Base-by-base conservation (phyloP, 2,113 vertebrate species). In the Pimephales promelas region DNA sequence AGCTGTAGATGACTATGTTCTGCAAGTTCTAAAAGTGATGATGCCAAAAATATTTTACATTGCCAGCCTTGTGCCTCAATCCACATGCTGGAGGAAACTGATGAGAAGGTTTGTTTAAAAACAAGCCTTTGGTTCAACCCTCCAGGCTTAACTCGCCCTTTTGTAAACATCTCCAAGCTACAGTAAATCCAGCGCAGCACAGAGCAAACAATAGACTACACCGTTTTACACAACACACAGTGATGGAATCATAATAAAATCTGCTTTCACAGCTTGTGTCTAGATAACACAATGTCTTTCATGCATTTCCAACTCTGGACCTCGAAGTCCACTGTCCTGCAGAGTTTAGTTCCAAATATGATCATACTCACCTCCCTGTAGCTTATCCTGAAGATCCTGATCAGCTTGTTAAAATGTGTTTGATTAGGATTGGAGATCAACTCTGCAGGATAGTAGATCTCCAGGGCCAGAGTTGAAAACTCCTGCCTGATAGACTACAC, bases 61-160 rank as follows among this genome's bases (percentile, higher is more conserved):
- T 49, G 75, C 31, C 40, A 66, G 59, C 18, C 45, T 36, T 77
- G 71, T 81, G 79, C 86, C 82, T 54, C 24, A 28, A 77, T 72
- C 59, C 16, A 16, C 40, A 36, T 40, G 24, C 74, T 62, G 71
- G 71, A 72, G 28, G 26, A 52, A 56, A 31, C 13, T 56, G 49
- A 75, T 18, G 34, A 16, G 57, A 26, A 34, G 40, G 56, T 62
- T 61, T 62, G 77, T 61, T 79, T 86, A 75, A 85, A 88, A 86
- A 80, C 72, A 28, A 74, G 74, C 74, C 82, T 75, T 71, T 62
- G 68, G 80, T 78, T 86, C 64, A 45, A 82, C 59, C 66, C 62
- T 52, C 70, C 62, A 61, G 56, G 36, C 40, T 40, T 71, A 28
- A 40, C 49, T 43, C 28, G 40, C 75, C 40, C 78, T 10, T 57